A percentile compares a stretch with the other conserved stretches of the same genome.
These are phyloP conservation scores for Dryobates pubescens DNA, from an alignment of 2,797 vertebrate genomes.

Conservation along the genomic window DNA sequence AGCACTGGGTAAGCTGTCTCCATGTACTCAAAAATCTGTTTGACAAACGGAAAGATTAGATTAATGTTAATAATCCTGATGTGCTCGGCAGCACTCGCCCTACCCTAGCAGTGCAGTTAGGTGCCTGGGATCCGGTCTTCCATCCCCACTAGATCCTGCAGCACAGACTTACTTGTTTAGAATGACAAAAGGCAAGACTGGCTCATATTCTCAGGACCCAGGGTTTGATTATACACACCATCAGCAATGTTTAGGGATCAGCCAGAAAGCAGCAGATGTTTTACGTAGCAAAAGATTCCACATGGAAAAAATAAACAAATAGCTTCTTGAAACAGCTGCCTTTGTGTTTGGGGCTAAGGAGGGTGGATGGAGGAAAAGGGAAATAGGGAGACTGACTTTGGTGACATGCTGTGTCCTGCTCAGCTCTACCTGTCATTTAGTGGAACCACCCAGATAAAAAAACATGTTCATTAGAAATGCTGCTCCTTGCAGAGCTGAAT, in stretches of 20 bases:
- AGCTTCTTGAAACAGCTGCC: not conserved
- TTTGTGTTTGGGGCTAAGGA: not conserved
- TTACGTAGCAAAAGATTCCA: not conserved
- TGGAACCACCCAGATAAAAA: not conserved
- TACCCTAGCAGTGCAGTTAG: not conserved
- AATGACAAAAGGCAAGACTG: not conserved
- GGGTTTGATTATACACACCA: slow-evolving; percentile 3
- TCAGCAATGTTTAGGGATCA: slow-evolving; percentile 27
- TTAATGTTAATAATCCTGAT: slow-evolving; percentile 72
- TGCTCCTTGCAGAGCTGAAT: not conserved
- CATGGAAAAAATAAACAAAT: not conserved
- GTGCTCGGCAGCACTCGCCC: not conserved
- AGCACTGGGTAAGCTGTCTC: slow-evolving; percentile 66
- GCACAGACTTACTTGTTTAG: not conserved
- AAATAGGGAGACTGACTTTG: not conserved
- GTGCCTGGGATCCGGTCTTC: not conserved
- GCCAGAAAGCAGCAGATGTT: slow-evolving; percentile 40
- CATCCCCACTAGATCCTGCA: not conserved
- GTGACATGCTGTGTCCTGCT: not conserved
- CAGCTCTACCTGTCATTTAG: not conserved
- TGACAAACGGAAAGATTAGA: slow-evolving; percentile 71
- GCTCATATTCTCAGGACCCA: not conserved
- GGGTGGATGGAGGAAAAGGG: not conserved
- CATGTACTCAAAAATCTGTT: slow-evolving; percentile 64
- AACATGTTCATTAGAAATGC: not conserved